These are phyloP conservation scores for Megaceryle torquata DNA, from an alignment of 2,113 vertebrate genomes.

Conservation along the genomic window DNA sequence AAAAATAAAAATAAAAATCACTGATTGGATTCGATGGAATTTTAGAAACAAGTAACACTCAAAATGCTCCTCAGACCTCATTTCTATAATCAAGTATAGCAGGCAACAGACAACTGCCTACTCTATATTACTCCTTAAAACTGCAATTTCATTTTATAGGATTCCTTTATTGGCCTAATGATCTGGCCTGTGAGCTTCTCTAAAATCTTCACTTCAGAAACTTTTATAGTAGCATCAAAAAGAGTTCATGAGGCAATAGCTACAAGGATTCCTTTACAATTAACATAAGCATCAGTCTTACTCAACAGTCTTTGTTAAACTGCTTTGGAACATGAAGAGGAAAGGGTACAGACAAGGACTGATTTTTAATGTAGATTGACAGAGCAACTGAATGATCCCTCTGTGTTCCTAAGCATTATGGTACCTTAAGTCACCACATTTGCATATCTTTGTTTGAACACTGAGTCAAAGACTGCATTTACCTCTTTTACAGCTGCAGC, in stretches of 20 bases:
- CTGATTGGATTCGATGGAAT: not conserved
- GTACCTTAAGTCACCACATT: not conserved
- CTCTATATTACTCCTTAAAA: not conserved
- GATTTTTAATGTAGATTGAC: not conserved
- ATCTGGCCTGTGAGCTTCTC: not conserved
- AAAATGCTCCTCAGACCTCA: not conserved
- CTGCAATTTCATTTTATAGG: not conserved
- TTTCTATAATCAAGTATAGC: not conserved
- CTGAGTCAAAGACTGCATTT: not conserved
- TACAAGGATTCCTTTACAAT: not conserved
- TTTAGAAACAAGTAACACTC: not conserved
- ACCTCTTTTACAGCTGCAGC: constrained; percentile 77
- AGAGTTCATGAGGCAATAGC: not conserved
- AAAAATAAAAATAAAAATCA: not conserved
- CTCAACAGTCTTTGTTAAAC: not conserved
- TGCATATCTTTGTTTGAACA: not conserved
- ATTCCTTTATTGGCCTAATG: not conserved
- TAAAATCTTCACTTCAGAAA: not conserved
- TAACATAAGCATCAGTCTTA: not conserved
- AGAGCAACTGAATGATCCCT: not conserved
- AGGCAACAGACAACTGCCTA: not conserved
- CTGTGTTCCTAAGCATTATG: not conserved
- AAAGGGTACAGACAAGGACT: not conserved
- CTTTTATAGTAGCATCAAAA: not conserved
- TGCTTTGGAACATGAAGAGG: not conserved